Evolutionary conservation across 1,140 invertebrate species (phyloP).

Genomic region (Tetragonula clypearis): DNA sequence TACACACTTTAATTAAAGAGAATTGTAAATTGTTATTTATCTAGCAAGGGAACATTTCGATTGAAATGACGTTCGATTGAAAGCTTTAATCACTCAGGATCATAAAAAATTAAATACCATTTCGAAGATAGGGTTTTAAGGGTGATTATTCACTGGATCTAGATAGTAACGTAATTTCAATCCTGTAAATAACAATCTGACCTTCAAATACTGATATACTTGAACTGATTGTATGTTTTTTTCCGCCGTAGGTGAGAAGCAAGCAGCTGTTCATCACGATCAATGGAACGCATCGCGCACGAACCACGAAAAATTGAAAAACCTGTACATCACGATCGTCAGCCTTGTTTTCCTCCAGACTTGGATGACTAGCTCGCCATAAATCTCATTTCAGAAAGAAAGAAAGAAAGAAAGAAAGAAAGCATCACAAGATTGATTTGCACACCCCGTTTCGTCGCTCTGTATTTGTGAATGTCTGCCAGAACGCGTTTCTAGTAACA

Average conservation of each 20-base stretch:
- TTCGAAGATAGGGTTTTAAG: neutral
- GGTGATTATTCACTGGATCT: neutral
- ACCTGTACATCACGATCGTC: constrained; percentile 19
- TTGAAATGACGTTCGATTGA: neutral
- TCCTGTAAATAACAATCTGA: too few species aligned
- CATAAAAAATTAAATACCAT: neutral
- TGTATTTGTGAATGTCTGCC: neutral
- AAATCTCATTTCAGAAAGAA: neutral
- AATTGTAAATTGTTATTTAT: neutral
- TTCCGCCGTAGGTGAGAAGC: constrained; percentile 73
- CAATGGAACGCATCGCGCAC: constrained; percentile 75
- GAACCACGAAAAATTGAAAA: constrained; percentile 41
- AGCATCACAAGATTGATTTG: neutral
- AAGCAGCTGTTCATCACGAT: constrained; percentile 79
- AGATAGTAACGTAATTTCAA: too few species aligned
- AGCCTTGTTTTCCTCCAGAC: constrained; percentile 23
- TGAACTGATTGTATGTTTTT: neutral
- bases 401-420: too few species aligned
- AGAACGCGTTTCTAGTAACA: constrained; percentile 12
- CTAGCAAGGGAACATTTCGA: neutral
- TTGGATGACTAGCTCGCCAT: constrained; percentile 34
- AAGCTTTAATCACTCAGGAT: neutral
- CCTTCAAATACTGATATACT: too few species aligned
- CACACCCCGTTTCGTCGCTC: neutral
- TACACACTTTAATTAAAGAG: neutral